Conservation (phyloP, 2,888 invertebrate genomes). For the Andrena praecox region DNA sequence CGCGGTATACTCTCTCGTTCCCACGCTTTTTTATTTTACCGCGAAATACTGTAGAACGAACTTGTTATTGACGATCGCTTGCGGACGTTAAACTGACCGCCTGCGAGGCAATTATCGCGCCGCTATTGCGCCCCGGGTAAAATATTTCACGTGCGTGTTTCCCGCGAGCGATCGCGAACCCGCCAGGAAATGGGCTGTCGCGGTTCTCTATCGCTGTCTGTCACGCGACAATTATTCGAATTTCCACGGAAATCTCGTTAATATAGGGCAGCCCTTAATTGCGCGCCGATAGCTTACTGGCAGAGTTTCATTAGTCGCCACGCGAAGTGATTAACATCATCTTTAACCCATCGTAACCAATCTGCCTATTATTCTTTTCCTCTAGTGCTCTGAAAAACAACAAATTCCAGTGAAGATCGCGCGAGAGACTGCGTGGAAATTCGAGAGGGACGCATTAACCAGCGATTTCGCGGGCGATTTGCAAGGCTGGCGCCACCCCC, state of each 20-base stretch:
- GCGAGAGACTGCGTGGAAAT: constrained; percentile 3
- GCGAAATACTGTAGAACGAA: constrained; percentile 65
- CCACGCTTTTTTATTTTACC: constrained; percentile 14
- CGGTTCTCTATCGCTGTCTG: constrained; percentile 23
- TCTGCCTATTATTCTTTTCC: too few relatives aligned
- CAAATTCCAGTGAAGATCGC: not conserved
- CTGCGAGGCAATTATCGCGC: constrained; percentile 61
- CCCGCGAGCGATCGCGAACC: constrained; percentile 9
- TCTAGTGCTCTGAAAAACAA: too few relatives aligned
- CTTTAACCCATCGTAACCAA: too few relatives aligned
- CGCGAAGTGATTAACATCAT: too few relatives aligned
- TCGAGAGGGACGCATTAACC: constrained; percentile 23
- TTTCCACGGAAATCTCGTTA: constrained; percentile 10
- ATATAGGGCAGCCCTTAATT: constrained; percentile 15
- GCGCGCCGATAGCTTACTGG: not conserved
- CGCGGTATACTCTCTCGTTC: constrained; percentile 5
- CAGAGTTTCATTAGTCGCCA: not conserved
- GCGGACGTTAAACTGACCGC: constrained; percentile 68
- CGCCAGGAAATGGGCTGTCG: constrained; percentile 30
- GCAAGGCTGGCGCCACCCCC: not conserved
- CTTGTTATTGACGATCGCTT: constrained; percentile 71
- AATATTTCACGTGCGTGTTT: constrained; percentile 54
- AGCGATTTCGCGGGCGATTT: constrained; percentile 44
- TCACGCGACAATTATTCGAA: constrained; percentile 39
- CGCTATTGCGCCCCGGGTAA: constrained; percentile 51